Conservation (phyloP, 2,113 vertebrate genomes). For the Otolemur garnettii region DNA sequence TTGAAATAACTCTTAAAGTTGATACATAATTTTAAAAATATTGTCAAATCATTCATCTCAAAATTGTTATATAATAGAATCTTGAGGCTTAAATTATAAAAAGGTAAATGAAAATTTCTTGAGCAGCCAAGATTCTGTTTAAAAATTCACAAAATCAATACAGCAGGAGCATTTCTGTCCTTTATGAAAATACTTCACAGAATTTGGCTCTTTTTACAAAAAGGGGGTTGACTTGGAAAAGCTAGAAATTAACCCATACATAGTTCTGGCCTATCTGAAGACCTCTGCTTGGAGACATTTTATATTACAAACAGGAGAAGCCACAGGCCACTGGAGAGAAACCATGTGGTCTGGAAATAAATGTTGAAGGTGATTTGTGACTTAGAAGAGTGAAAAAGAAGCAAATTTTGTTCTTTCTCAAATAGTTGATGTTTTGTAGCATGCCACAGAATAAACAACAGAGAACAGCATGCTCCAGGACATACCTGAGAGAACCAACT, state of each 20-base stretch:
- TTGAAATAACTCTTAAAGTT: background rate
- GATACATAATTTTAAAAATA: slow-evolving; percentile 14
- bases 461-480: background rate
- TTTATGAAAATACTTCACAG: background rate
- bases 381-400: background rate
- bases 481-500: background rate
- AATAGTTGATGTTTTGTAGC: background rate
- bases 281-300: background rate
- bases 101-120: slow-evolving; percentile 4
- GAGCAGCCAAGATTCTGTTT: background rate
- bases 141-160: background rate
- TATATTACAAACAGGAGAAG: background rate
- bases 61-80: background rate
- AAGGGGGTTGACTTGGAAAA: background rate
- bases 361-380: background rate
- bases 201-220: background rate
- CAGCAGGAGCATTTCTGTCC: background rate
- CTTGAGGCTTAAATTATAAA: slow-evolving; percentile 21
- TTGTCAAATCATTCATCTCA: background rate
- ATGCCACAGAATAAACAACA: background rate
- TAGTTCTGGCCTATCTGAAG: background rate
- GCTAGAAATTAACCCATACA: background rate
- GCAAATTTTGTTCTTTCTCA: background rate
- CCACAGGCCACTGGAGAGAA: background rate
- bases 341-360: background rate